phyloP scores from a whole-genome alignment of 2,888 invertebrate genomes.

The Papilio gigon region DNA sequence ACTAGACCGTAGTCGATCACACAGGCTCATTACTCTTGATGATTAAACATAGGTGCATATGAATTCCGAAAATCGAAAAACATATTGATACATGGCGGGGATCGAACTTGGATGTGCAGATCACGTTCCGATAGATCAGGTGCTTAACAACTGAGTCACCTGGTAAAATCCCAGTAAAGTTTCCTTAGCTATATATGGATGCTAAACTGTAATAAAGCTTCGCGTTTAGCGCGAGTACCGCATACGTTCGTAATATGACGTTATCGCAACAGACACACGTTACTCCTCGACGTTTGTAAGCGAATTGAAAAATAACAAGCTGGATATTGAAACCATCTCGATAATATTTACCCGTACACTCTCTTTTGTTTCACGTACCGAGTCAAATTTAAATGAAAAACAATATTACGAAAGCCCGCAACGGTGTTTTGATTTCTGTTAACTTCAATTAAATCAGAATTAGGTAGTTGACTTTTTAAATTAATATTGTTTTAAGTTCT shows the following conservation, averaged over 20 bases:
- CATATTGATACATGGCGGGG: no score
- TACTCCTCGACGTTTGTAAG: conserved; percentile 24
- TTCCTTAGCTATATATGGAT: no score
- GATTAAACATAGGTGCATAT: no score
- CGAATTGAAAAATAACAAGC: conserved; percentile 41
- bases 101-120: no score
- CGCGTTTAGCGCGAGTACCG: conserved; percentile 8
- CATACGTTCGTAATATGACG: conserved; percentile 19
- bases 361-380: conserved; percentile 25
- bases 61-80: no score
- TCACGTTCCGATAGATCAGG: no score
- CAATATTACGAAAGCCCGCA: not conserved
- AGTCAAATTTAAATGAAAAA: conserved; percentile 19
- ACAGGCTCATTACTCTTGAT: no score
- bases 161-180: no score
- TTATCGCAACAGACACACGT: conserved; percentile 31
- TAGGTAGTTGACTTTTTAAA: not conserved
- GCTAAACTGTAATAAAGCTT: conserved; percentile 15
- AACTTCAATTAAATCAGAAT: not conserved
- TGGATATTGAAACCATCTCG: conserved; percentile 22
- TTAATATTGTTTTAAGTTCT: not conserved
- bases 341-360: conserved; percentile 15
- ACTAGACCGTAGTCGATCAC: no score
- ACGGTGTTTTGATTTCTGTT: not conserved
- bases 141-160: no score